phyloP scores from a whole-genome alignment of 1,140 invertebrate species.

The Bombus turneri region DNA sequence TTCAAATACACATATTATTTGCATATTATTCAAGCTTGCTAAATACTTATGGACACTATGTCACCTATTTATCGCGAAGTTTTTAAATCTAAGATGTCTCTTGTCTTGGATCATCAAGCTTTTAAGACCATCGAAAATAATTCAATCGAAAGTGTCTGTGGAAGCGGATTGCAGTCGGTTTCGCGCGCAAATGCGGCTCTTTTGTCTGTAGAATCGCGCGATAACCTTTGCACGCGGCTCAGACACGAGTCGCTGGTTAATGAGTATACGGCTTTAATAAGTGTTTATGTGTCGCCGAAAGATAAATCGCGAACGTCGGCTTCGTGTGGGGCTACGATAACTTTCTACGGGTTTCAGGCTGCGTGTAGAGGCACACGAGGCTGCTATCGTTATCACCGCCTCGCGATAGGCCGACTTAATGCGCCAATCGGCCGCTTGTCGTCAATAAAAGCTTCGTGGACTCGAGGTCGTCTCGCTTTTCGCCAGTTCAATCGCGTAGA shows the following conservation, averaged over 20 bases:
- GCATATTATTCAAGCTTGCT: too few species aligned
- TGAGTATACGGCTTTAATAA: conserved; percentile 73
- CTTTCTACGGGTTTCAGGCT: conserved; percentile 53
- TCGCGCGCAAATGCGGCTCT: conserved; percentile 5
- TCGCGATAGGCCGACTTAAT: conserved; percentile 65
- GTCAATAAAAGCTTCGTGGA: conserved; percentile 32
- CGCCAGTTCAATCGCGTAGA: not conserved
- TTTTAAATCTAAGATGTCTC: too few species aligned
- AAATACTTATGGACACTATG: too few species aligned
- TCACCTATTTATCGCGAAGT: too few species aligned
- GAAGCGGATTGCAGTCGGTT: not conserved
- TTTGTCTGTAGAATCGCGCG: conserved; percentile 51
- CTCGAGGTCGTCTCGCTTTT: conserved; percentile 4
- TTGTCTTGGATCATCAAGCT: too few species aligned
- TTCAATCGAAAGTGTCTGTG: not conserved
- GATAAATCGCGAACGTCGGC: conserved; percentile 74
- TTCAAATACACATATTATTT: too few species aligned
- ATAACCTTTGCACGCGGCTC: conserved; percentile 59
- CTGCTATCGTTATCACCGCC: conserved; percentile 53
- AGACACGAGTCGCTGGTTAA: conserved; percentile 69
- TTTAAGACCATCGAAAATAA: too few species aligned
- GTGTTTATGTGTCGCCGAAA: conserved; percentile 75
- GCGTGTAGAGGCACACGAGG: conserved; percentile 68
- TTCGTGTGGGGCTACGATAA: conserved; percentile 78
- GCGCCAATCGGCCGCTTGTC: conserved; percentile 43